Evolutionary conservation across 2,888 invertebrate species (phyloP), one percentile per base, ranked within the genome.

Genomic region (Graphium colonna): DNA sequence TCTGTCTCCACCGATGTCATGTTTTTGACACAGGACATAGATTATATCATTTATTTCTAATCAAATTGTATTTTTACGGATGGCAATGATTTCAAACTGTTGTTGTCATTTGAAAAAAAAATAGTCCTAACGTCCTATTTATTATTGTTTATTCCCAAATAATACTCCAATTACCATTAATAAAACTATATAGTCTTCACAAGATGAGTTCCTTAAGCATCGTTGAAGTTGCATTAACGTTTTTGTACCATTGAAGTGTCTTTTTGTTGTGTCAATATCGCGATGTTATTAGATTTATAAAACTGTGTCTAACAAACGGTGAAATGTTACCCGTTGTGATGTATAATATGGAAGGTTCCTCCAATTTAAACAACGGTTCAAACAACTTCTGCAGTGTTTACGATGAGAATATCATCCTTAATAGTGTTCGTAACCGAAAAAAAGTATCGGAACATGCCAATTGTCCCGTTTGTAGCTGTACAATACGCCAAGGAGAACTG

Each of bases 401-500:
- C 60, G 87, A 89, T 54, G 88, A 88, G 12, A 85, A 68, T 69
- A 75, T 86, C 45, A 89, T 90, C 59, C 59, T 89, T 51, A 90
- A 88, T 67, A 79, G 82, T 60, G 90, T 89, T 50, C 82, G 93
- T 61, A 92, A 85, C 68, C 89, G 93, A 55, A 91, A 91, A 66
- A 92, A 91, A 76, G 92, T 92, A 54, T 76, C 90, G 5, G 94
- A 95, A 68, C 91, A 94, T 10, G 91, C 92, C n/a, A 95, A 92
- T 75, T 98, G 98, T 77, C 97, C 98, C 0, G 95, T 96, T 0
- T 98, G 98, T 77, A 95, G 97, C 59, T 93, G 95, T 57, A 96
- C 96, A 1, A 91, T 98, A 40, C 90, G 96, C 44, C 92, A 93
- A 1, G 93, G 94, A 1, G 97, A 97, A 77, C 87, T 97, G n/a